Evolutionary conservation across 2,888 invertebrate species (phyloP), one percentile per base, ranked within the genome.

Genomic region (Oegoconia quadripuncta): DNA sequence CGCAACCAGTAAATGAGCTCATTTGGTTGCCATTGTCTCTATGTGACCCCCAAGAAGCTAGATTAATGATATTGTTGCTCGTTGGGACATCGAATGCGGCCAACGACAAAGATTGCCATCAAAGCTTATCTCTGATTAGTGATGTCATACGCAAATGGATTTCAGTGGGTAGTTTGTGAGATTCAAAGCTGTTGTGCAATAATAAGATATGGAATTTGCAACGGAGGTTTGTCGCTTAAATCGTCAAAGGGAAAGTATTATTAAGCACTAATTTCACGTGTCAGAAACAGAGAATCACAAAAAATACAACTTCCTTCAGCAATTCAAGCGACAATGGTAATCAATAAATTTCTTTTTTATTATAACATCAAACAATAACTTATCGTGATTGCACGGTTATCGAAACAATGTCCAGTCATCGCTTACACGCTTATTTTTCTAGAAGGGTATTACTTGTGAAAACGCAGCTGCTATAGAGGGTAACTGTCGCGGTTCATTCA

Each of bases 21-120:
- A 75, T 79, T 83, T 74, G 69, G 60, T 37, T 45, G 51, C 70
- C 57, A 81, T 83, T 83, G 82, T 83, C 69, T 80, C 59, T 45
- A 50, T 45, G 43, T 50, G 53, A 55, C 46, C 59, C 60, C 48
- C 52, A 46, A 53, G 53, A 49, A 58, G 42, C 43, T 56, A 64
- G 65, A 75, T 77, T 75, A 72, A 74, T 80, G 65, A 64, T 69
- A 64, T 63, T 58, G 57, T 48, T 45, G 46, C 49, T 50, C 45
- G 50, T 46, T 58, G 35, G 36, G 40, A 34, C 39, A 45, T 37
- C 41, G 44, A 36, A 39, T 37, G 41, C 29, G 15, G 5, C 27
- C n/a, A 14, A 7, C 14, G 18, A 34, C 20, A 18, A 27, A 34
- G 26, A 34, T 34, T 27, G 34, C 13, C 15, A 27, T 27, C 34